Percentiles rank a stretch among this genome's conserved stretches.
These are phyloP conservation scores for Montipora foliosa DNA, from an alignment of 64 coral and sea anemone species.

Conservation along the genomic window DNA sequence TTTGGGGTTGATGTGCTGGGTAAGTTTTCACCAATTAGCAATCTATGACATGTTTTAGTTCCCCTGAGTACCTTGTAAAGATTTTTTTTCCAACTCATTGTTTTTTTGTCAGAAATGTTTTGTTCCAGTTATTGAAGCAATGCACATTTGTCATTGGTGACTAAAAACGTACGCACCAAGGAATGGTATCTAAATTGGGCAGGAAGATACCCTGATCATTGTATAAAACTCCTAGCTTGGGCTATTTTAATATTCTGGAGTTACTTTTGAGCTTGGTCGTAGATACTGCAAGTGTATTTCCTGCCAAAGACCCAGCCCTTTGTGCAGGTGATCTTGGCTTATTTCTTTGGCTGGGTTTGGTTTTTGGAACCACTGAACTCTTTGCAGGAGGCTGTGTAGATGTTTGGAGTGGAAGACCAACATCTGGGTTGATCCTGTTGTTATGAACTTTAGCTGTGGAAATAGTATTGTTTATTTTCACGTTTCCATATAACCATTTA, in stretches of 20 bases:
- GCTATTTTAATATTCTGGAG: conserved; percentile 11
- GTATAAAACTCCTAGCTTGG: neutral
- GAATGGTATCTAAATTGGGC: neutral
- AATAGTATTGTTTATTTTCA: too few relatives aligned
- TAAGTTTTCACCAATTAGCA: too few relatives aligned
- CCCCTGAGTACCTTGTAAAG: too few relatives aligned
- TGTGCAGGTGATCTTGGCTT: conserved; percentile 23
- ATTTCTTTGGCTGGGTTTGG: neutral
- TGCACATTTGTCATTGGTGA: too few relatives aligned
- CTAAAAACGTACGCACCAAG: too few relatives aligned
- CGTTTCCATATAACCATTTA: too few relatives aligned
- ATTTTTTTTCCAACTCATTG: too few relatives aligned
- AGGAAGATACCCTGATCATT: neutral
- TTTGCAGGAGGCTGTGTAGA: neutral
- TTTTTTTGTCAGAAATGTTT: too few relatives aligned
- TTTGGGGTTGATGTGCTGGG: too few relatives aligned
- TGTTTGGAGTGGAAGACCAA: conserved; percentile 18
- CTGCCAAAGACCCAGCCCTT: neutral
- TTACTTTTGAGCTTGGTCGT: conserved; percentile 10
- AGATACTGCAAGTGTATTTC: neutral
- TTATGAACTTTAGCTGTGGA: conserved; percentile 60
- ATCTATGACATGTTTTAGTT: too few relatives aligned
- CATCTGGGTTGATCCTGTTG: conserved; percentile 67
- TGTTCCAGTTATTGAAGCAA: too few relatives aligned
- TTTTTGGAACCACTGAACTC: neutral